phyloP scores from a whole-genome alignment of 2,113 vertebrate species.

The Ctenomys sociabilis region DNA sequence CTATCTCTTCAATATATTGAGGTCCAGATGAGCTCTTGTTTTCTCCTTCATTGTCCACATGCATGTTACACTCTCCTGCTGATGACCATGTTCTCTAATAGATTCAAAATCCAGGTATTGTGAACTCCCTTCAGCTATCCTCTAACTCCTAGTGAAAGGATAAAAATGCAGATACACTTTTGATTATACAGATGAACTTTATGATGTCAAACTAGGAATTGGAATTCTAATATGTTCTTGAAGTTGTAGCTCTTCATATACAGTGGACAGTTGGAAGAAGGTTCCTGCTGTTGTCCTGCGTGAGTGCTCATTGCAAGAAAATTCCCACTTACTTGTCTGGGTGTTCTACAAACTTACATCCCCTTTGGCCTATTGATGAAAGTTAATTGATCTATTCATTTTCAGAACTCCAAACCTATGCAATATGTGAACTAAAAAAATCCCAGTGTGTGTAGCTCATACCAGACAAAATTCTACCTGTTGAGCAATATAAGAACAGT shows the following conservation, averaged over 20 bases:
- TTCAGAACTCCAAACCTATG: background rate
- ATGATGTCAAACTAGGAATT: background rate
- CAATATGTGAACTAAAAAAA: background rate
- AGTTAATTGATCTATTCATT: background rate
- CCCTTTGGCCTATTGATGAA: background rate
- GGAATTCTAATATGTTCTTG: background rate
- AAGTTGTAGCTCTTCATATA: background rate
- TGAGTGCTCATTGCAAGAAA: background rate
- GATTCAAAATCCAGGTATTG: background rate
- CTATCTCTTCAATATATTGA: background rate
- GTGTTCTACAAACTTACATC: background rate
- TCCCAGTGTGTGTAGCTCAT: background rate
- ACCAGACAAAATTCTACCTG: background rate
- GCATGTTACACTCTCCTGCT: background rate
- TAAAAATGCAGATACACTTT: background rate
- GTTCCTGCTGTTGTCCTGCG: background rate
- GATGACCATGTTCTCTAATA: background rate
- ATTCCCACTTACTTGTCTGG: background rate
- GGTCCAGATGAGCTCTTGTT: background rate
- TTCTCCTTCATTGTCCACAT: constrained; percentile 24
- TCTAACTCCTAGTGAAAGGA: background rate
- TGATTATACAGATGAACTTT: background rate
- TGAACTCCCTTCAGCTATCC: background rate
- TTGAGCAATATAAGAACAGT: background rate
- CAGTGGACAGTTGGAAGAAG: background rate